Conservation (phyloP, 2,888 invertebrate species). For the Phyllotreta striolata region DNA sequence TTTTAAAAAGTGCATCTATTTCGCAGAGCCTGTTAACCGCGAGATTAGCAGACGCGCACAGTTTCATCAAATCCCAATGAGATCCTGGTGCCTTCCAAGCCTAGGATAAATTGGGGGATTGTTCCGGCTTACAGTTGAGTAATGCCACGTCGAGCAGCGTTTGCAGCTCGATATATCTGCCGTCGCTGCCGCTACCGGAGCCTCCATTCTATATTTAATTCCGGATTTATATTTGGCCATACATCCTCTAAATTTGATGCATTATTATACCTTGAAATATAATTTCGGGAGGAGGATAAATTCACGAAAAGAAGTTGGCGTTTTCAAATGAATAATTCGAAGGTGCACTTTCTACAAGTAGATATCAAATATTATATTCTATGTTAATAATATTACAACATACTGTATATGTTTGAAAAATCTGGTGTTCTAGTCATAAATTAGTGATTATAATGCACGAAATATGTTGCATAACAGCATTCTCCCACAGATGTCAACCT, state of each 20-base stretch:
- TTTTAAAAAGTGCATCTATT: slow-evolving; percentile 57
- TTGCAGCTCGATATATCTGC: slow-evolving; percentile 61
- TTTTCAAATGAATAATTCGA: slow-evolving; percentile 8
- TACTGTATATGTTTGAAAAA: slow-evolving; percentile 31
- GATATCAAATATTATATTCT: too few species aligned
- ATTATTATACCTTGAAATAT: slow-evolving; percentile 62
- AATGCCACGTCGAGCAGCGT: slow-evolving; percentile 61
- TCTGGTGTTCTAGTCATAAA: slow-evolving; percentile 45
- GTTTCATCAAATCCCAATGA: slow-evolving; percentile 64
- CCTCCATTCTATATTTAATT: slow-evolving; percentile 63
- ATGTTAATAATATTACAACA: too few species aligned
- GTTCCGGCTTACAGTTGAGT: slow-evolving; percentile 62
- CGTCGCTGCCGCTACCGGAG: slow-evolving; percentile 42
- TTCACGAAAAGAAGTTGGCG: slow-evolving; percentile 43
- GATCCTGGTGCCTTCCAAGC: slow-evolving; percentile 60
- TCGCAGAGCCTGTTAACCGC: slow-evolving; percentile 62
- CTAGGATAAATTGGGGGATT: slow-evolving; percentile 63
- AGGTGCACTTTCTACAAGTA: background rate
- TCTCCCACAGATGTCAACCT: slow-evolving; percentile 54
- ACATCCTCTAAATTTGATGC: slow-evolving; percentile 60
- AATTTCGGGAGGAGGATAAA: slow-evolving; percentile 57
- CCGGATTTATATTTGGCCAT: slow-evolving; percentile 62
- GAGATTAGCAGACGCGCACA: slow-evolving; percentile 61
- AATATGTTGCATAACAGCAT: slow-evolving; percentile 48
- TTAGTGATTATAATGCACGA: slow-evolving; percentile 50